Conservation (phyloP, 2,797 vertebrate species). For the Cyprinodon diabolis region DNA sequence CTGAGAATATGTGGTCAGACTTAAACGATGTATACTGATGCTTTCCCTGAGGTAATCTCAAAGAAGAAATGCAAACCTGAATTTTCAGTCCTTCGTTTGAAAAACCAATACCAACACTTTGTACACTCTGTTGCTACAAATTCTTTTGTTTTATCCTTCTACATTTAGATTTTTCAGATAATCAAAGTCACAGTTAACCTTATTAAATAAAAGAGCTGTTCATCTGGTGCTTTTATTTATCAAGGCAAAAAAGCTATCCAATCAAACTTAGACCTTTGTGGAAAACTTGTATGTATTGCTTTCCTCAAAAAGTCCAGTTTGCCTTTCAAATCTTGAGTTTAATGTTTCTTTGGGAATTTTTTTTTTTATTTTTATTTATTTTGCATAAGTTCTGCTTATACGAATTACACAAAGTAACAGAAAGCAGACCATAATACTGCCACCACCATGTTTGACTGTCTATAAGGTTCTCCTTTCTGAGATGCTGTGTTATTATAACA, state of each 20-base stretch:
- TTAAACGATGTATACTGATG: background rate
- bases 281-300: background rate
- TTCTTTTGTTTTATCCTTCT: background rate
- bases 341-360: background rate
- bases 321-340: background rate
- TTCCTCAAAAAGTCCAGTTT: background rate
- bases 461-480: background rate
- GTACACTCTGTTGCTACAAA: background rate
- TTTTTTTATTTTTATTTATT: no score
- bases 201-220: no score
- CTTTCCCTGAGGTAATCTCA: no score
- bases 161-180: background rate
- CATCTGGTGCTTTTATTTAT: no score
- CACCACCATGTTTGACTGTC: background rate
- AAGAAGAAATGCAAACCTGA: no score
- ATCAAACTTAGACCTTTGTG: background rate
- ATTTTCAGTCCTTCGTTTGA: background rate
- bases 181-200: no score
- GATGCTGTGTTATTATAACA: background rate
- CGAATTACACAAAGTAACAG: background rate
- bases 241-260: background rate
- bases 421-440: background rate
- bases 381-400: background rate
- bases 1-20: background rate
- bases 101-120: background rate